Evolutionary conservation across 1,140 invertebrate species (phyloP).

Genomic region (Camponotus vicinus): DNA sequence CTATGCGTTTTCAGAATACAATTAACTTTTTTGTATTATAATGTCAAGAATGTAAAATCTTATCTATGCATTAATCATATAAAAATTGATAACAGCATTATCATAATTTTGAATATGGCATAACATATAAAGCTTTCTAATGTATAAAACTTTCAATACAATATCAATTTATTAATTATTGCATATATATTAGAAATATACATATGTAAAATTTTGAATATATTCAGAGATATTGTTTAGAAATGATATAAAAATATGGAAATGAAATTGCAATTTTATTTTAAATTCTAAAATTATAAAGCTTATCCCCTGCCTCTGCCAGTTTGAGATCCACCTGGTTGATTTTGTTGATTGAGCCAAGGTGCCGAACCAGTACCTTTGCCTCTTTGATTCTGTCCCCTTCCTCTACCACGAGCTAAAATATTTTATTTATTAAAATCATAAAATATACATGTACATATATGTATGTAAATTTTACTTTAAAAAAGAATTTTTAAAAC

Average conservation of each 20-base stretch:
- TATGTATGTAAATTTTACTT: slow-evolving; percentile 27
- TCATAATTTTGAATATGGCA: background rate
- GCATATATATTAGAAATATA: background rate
- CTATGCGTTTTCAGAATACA: too few species aligned
- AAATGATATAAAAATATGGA: slow-evolving; percentile 38
- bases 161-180: slow-evolving; percentile 19
- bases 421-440: slow-evolving; percentile 36
- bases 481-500: slow-evolving; percentile 29
- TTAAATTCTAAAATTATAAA: slow-evolving; percentile 7
- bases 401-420: slow-evolving; percentile 83
- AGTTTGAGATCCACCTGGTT: slow-evolving; percentile 81
- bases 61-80: background rate
- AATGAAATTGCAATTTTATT: background rate
- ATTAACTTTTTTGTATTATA: too few species aligned
- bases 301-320: slow-evolving; percentile 84
- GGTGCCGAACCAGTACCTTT: slow-evolving; percentile 84
- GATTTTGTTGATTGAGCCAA: slow-evolving; percentile 85
- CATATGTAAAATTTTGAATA: background rate
- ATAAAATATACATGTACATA: slow-evolving; percentile 34
- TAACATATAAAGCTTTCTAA: background rate
- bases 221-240: background rate
- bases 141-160: background rate
- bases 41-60: background rate
- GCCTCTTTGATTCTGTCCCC: slow-evolving; percentile 85
- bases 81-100: background rate